Conservation (phyloP, 2,888 invertebrate genomes). For the Germaria angustata region DNA sequence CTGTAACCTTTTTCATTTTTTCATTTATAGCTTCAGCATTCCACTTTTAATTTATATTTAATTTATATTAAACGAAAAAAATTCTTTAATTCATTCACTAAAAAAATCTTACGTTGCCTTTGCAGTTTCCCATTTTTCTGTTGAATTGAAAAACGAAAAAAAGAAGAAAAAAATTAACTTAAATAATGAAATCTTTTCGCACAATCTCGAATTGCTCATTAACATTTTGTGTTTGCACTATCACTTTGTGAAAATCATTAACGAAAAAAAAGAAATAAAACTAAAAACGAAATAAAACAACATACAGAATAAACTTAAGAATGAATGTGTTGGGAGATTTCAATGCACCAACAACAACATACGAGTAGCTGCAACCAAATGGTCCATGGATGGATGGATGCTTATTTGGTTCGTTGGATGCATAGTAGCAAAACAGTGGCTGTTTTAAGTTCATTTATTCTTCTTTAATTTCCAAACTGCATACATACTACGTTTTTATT, state of each 20-base stretch:
- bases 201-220: constrained; percentile 81
- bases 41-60: constrained; percentile 9
- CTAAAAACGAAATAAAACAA: constrained; percentile 3
- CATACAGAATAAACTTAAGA: constrained; percentile 27
- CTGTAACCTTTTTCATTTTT: too few relatives aligned
- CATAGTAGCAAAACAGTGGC: constrained; percentile 43
- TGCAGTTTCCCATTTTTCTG: constrained; percentile 15
- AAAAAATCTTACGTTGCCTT: constrained; percentile 8
- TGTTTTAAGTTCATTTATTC: constrained; percentile 20
- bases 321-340: constrained; percentile 22
- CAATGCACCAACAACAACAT: background rate
- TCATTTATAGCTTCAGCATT: background rate
- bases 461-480: background rate
- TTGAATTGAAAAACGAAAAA: constrained; percentile 51
- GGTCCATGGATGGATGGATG: background rate
- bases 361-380: background rate
- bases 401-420: constrained; percentile 3
- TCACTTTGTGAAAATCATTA: constrained; percentile 80
- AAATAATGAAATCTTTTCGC: constrained; percentile 79
- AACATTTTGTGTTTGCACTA: constrained; percentile 80
- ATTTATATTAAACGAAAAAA: constrained; percentile 19
- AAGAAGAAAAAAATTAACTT: constrained; percentile 42
- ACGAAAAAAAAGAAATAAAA: constrained; percentile 1
- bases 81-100: constrained; percentile 54
- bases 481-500: background rate